These are phyloP conservation scores for Drymonia ruficornis DNA, from an alignment of 2,888 invertebrate species.

Conservation along the genomic window DNA sequence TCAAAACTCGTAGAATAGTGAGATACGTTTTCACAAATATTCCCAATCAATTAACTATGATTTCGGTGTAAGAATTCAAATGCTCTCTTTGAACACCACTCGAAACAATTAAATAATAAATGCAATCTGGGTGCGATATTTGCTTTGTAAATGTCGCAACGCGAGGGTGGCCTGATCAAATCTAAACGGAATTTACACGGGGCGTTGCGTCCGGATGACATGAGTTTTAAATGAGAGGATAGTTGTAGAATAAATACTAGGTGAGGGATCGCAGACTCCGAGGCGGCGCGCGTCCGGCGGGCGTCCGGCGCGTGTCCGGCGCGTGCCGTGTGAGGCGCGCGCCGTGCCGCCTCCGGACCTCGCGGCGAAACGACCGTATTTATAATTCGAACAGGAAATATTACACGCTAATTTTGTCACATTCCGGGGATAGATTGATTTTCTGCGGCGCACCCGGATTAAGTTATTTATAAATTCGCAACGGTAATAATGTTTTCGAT, in stretches of 20 bases:
- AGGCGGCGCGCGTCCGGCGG: conserved; percentile 36
- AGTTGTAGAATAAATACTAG: conserved; percentile 78
- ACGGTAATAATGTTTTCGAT: conserved; percentile 35
- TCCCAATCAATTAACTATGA: too few species aligned
- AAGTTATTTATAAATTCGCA: conserved; percentile 52
- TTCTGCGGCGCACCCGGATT: conserved; percentile 60
- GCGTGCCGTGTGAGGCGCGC: conserved; percentile 51
- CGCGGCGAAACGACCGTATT: conserved; percentile 65
- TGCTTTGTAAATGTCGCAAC: conserved; percentile 59
- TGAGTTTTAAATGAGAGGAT: conserved; percentile 73
- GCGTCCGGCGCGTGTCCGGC: conserved; percentile 56
- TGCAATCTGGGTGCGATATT: conserved; percentile 73
- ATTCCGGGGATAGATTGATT: conserved; percentile 77
- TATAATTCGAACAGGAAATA: conserved; percentile 81
- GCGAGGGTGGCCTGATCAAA: conserved; percentile 68
- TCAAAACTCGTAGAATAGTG: too few species aligned
- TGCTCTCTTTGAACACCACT: conserved; percentile 50
- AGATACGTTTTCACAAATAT: too few species aligned
- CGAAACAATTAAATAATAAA: conserved; percentile 79
- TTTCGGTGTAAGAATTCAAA: conserved; percentile 26
- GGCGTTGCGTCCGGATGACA: conserved; percentile 68
- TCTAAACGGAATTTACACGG: conserved; percentile 75
- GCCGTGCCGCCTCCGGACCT: conserved; percentile 44
- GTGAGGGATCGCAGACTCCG: conserved; percentile 53
- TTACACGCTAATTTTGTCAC: conserved; percentile 83